Evolutionary conservation across 2,888 invertebrate species (phyloP).

Genomic region (Resseliella maxima): DNA sequence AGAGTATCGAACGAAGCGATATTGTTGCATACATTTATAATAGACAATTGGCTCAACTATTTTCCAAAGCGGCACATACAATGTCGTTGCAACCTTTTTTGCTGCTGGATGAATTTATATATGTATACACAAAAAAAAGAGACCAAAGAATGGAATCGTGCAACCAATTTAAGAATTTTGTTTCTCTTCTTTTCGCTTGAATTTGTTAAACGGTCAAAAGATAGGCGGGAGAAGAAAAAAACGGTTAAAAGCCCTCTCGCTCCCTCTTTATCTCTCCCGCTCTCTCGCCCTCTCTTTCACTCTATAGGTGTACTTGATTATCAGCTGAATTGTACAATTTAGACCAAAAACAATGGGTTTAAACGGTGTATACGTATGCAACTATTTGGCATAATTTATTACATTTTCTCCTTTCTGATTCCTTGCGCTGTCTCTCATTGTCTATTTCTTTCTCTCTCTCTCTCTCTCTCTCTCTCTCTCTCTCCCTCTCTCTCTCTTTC

Average conservation of each 20-base stretch:
- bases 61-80: background rate
- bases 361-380: background rate
- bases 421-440: background rate
- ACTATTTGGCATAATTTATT: conserved; percentile 35
- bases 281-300: too few species aligned
- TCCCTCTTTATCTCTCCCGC: too few species aligned
- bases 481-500: background rate
- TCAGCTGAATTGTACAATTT: background rate
- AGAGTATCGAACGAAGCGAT: background rate
- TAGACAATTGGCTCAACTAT: conserved; percentile 25
- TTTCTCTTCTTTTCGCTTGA: background rate
- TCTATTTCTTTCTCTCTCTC: too few species aligned
- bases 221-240: background rate
- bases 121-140: background rate
- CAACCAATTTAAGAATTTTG: background rate
- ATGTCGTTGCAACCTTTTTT: background rate
- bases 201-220: conserved; percentile 24
- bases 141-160: background rate
- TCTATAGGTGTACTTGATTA: conserved; percentile 9
- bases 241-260: background rate
- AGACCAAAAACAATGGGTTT: background rate
- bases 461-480: too few species aligned
- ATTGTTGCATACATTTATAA: background rate
- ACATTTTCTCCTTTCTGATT: background rate
- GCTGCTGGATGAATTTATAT: too few species aligned